Evolutionary conservation across 1,140 invertebrate genomes (phyloP), one percentile per base, ranked within the genome.

Genomic region (Bombus cullumanus): DNA sequence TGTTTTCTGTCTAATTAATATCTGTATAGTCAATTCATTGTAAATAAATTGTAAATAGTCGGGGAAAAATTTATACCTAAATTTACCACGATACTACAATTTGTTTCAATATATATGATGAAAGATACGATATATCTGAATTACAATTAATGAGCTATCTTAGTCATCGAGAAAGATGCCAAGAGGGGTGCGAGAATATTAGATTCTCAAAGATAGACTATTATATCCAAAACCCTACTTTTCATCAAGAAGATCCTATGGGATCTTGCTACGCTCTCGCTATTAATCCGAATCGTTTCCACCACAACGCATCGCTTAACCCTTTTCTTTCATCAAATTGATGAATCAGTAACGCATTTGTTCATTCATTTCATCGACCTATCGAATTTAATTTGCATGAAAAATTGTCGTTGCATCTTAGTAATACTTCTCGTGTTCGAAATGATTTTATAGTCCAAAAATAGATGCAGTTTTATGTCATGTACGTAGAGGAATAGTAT

Each of bases 221-320:
- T 31, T 28, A 43, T 2, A 34, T 22, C 9, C 4, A 18, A 81
- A 82, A 66, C 90, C 86, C 86, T 72, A 2, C 59, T 47, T 84
- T 68, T 87, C 86, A 74, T 74, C 81, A 28, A 43, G 22, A 64
- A 69, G 22, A 39, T 89, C 87, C 86, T 75, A 13, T 31, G 88
- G 88, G 90, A 89, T 43, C 1, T 39, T 3, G 31, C 34, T n/a
- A 37, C 1, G n/a, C 37, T 41, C 64, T 66, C 71, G 82, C 15
- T 89, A 92, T 92, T 91, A 91, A 92, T 91, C 90, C 88, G 47
- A 90, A 93, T 92, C 85, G 88, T 89, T 93, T 93, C 81, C 86
- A 73, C 78, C 78, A 78, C 78, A 74, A 72, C 85, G 89, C 86
- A 81, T 81, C 81, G 75, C 43, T 88, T 86, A 89, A 86, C 86